Evolutionary conservation across 2,113 vertebrate genomes (phyloP), one percentile per base, ranked within the genome.

Genomic region (Pleuronectes platessa): DNA sequence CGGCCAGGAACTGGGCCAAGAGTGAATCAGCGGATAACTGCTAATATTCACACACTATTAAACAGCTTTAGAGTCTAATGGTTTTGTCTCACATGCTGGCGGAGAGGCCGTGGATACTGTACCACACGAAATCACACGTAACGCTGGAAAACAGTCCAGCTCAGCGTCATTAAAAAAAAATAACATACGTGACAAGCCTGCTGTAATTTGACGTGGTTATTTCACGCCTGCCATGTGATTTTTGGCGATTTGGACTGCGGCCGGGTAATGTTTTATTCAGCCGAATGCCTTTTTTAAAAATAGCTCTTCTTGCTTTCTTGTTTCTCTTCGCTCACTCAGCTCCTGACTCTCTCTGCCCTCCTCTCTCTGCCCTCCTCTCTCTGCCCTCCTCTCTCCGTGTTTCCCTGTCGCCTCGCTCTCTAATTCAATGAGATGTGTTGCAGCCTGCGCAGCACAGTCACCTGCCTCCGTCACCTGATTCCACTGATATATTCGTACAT

Each of bases 211-310:
- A 66, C 42, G 47, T 49, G 47, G n/a, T 23, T 67, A 67, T 74
- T 79, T 80, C 35, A 61, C 45, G 21, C 42, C 27, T 64, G 60
- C 64, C 67, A 71, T 67, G 62, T 76, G 68, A 78, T 76, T 80
- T 72, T 17, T 76, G 75, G 51, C 75, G n/a, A 81, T 77, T 76
- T 78, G 56, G 67, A 63, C 49, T 45, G 58, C 78, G 74, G 64
- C 47, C 2, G 11, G 61, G 14, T 69, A n/a, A 78, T 85, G 76
- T 88, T 89, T 88, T 76, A 88, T 85, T 86, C 64, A 84, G 61
- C 4, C 60, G 27, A 67, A 84, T 70, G 68, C 70, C 67, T 76
- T 53, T 47, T 72, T 83, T 64, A 79, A 74, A 84, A 87, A 89
- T 81, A 83, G 81, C 73, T 68, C 51, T 64, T 85, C 56, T 65